Conservation (phyloP, 2,113 vertebrate species). For the Apus apus region DNA sequence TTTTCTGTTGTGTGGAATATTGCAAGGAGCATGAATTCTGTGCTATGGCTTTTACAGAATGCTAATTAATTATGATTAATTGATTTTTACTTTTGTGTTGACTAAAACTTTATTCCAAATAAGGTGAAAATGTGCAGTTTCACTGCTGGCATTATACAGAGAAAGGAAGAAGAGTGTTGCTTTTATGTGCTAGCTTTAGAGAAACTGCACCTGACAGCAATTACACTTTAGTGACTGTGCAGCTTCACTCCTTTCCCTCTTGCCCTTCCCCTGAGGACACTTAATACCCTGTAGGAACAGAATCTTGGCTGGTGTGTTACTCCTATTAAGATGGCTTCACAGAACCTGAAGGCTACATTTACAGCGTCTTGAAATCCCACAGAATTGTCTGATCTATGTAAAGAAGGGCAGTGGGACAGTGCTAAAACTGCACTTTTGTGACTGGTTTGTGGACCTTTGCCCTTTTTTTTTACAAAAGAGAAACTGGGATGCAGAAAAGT, state of each 20-base stretch:
- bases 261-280: not conserved
- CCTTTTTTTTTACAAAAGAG: not conserved
- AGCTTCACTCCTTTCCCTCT: not conserved
- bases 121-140: not conserved
- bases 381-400: not conserved
- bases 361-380: not conserved
- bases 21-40: not conserved
- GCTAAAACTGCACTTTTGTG: not conserved
- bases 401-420: not conserved
- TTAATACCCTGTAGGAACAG: not conserved
- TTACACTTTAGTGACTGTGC: not conserved
- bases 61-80: slow-evolving; percentile 15
- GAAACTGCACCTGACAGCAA: not conserved
- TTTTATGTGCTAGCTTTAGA: not conserved
- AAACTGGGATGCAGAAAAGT: not conserved
- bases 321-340: not conserved
- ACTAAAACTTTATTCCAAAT: not conserved
- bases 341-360: slow-evolving; percentile 8
- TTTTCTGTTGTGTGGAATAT: not conserved
- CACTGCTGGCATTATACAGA: not conserved
- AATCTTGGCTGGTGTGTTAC: not conserved
- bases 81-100: not conserved
- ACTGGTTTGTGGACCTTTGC: not conserved
- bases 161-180: not conserved
- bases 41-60: not conserved